phyloP scores from a whole-genome alignment of 2,888 invertebrate genomes.

The Drosophila meridionalis region DNA sequence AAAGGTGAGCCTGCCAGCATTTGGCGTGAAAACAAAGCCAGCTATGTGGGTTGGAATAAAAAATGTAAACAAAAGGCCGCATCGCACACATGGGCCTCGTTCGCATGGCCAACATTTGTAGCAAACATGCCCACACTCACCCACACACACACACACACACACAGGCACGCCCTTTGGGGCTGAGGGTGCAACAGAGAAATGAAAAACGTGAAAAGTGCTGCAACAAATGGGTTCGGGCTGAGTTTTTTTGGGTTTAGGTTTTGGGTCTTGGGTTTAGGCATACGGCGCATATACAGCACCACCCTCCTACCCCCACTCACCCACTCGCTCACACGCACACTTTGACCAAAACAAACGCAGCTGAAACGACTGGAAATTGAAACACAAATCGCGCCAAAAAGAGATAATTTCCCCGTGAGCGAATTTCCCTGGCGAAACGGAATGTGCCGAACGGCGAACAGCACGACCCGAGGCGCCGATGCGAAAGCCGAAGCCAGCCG shows the following conservation, averaged over 20 bases:
- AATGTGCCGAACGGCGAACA: constrained; percentile 25
- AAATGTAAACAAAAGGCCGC: constrained; percentile 78
- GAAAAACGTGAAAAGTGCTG: constrained; percentile 78
- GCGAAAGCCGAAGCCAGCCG: constrained; percentile 29
- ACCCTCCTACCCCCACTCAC: neutral
- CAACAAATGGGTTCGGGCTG: constrained; percentile 68
- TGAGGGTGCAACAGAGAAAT: constrained; percentile 51
- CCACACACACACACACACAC: neutral
- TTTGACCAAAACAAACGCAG: constrained; percentile 21
- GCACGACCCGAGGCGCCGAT: constrained; percentile 7
- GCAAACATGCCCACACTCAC: constrained; percentile 25
- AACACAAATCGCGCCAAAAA: constrained; percentile 17
- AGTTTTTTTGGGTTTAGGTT: constrained; percentile 49
- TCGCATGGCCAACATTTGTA: constrained; percentile 62
- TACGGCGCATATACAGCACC: neutral
- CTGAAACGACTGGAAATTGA: constrained; percentile 23
- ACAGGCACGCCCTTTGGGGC: constrained; percentile 11
- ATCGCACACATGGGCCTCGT: constrained; percentile 69
- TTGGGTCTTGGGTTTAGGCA: constrained; percentile 6
- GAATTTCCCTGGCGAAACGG: constrained; percentile 51
- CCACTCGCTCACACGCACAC: neutral
- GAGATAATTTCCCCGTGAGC: constrained; percentile 49
- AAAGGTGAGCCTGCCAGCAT: constrained; percentile 59
- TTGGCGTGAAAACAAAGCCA: constrained; percentile 57
- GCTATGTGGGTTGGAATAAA: constrained; percentile 73